These are phyloP conservation scores for Drosophila equinoxialis DNA, from an alignment of 1,140 invertebrate genomes.

Conservation along the genomic window DNA sequence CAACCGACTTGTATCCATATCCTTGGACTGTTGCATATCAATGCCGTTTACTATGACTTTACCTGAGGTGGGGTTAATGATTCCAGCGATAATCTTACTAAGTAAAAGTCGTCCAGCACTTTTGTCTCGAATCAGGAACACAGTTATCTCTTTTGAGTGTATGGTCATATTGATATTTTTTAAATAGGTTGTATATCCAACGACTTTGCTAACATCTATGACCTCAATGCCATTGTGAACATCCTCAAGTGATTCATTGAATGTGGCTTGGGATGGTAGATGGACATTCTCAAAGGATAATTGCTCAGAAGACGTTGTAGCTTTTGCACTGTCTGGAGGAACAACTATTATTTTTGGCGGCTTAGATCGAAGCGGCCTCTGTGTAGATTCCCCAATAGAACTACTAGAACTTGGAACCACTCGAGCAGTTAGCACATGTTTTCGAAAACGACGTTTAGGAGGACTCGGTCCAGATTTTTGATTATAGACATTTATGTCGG, in stretches of 20 bases:
- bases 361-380: neutral
- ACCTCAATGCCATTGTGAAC: neutral
- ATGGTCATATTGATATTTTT: constrained; percentile 4
- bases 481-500: neutral
- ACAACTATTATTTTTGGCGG: no score
- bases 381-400: neutral
- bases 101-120: constrained; percentile 86
- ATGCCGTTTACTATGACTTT: constrained; percentile 87
- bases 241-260: neutral
- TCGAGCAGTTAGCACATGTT: neutral
- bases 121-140: constrained; percentile 91
- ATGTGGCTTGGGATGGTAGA: neutral
- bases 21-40: constrained; percentile 86
- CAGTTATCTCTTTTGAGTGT: constrained; percentile 84
- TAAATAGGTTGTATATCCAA: neutral
- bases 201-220: neutral
- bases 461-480: neutral
- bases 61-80: constrained; percentile 87
- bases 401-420: neutral
- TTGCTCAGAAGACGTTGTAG: neutral
- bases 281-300: neutral
- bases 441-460: neutral
- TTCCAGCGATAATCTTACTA: constrained; percentile 91
- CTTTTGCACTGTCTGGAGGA: no score
- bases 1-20: constrained; percentile 86